Evolutionary conservation across 2,797 vertebrate species (phyloP), one percentile per base, ranked within the genome.

Genomic region (Urocyon cinereoargenteus): DNA sequence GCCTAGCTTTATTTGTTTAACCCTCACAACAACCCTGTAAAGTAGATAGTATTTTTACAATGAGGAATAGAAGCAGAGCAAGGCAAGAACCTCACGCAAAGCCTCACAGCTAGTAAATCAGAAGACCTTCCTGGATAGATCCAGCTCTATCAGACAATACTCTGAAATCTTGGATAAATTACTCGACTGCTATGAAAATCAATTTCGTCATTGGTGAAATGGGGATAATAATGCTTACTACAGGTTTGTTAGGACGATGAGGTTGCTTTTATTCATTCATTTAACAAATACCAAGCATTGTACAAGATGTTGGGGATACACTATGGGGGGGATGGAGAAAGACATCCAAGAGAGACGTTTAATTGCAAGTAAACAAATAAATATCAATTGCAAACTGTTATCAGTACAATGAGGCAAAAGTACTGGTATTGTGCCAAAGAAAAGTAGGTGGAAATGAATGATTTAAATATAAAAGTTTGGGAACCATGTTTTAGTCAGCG

Each of bases 401-500:
- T 82, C 87, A 77, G 51, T 68, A 87, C 26, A 77, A 68, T 55
- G 40, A 77, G 40, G 53, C 36, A 53, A 81, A 81, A 86, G 59
- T 91, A 73, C 73, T 73, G 75, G 57, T 81, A 51, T 26, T 82
- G 12, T 75, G 40, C 53, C 51, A 94, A n/a, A 87, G n/a, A 94
- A 70, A 91, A 78, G 6, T 22, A 53, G 28, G 34, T 83, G 55
- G 61, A 77, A 83, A 45, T 45, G 40, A 77, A 55, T 78, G 36
- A 64, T 77, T 86, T 68, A 78, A 83, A 81, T 68, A 75, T 84
- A 83, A 55, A 91, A 83, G 13, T 73, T 62, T 91, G 61, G 70
- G 70, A 87, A 87, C 51, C 6, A 5, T 21, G 24, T 3, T 70
- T 95, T 88, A 36, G 26, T 89, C 7, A 73, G 31, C 6, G 66